phyloP scores from a whole-genome alignment of 2,797 vertebrate genomes.

The Chloroceryle inda region DNA sequence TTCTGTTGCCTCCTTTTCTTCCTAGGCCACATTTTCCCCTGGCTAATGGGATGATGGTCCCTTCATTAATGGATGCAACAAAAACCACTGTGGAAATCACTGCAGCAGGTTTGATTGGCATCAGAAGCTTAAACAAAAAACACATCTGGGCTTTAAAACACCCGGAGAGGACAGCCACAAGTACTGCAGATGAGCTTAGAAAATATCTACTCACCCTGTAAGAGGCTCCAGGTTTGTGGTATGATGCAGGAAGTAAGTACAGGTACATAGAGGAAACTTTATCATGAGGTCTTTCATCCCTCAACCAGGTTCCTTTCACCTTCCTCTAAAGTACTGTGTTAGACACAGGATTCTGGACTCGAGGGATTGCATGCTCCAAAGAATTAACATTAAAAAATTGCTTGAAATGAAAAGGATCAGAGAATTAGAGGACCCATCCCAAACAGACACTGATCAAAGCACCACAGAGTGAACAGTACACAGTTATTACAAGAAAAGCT shows the following conservation, averaged over 20 bases:
- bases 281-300: background rate
- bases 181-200: background rate
- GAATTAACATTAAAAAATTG: background rate
- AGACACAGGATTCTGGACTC: background rate
- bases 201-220: background rate
- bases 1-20: background rate
- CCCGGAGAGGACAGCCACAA: background rate
- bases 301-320: background rate
- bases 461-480: background rate
- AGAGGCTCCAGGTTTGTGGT: background rate
- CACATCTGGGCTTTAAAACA: fast-evolving
- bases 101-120: background rate
- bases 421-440: background rate
- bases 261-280: background rate
- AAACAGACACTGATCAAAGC: background rate
- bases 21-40: background rate
- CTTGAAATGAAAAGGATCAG: background rate
- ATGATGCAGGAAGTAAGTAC: background rate
- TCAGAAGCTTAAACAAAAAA: background rate
- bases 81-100: background rate
- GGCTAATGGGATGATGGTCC: background rate
- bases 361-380: background rate
- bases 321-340: background rate
- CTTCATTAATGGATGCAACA: background rate
- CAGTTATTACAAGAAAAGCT: background rate